Percentiles rank a stretch among this genome's conserved stretches.
Evolutionary conservation across 1,140 invertebrate species (phyloP).

Genomic region (Macrotrachela quadricornifera): DNA sequence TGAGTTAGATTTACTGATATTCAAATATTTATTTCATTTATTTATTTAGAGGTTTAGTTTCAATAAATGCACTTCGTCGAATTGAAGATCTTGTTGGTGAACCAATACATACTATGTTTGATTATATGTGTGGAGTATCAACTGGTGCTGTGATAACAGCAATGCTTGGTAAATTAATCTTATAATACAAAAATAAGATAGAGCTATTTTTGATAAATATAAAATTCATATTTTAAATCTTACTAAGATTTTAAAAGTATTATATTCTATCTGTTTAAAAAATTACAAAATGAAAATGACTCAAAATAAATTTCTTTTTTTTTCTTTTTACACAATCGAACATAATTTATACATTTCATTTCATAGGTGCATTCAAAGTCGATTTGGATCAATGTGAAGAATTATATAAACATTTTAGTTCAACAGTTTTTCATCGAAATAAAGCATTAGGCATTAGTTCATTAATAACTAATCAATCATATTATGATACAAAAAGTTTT

Average conservation of each 20-base stretch:
- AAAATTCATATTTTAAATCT: too few relatives aligned
- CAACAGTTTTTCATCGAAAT: slow-evolving; percentile 48
- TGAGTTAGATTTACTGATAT: too few relatives aligned
- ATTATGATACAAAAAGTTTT: slow-evolving; percentile 68
- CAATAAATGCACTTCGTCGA: slow-evolving; percentile 12
- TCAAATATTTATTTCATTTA: too few relatives aligned
- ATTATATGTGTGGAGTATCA: slow-evolving; percentile 72
- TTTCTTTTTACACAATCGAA: neutral
- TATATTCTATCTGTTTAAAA: too few relatives aligned
- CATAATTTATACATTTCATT: slow-evolving; percentile 24
- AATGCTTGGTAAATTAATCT: slow-evolving; percentile 21
- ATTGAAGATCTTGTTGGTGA: slow-evolving; percentile 37
- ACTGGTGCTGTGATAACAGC: slow-evolving; percentile 42
- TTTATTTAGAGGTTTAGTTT: too few relatives aligned
- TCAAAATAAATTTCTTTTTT: too few relatives aligned
- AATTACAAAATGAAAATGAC: too few relatives aligned
- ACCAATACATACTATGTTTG: slow-evolving; percentile 43
- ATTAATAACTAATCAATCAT: slow-evolving; percentile 61
- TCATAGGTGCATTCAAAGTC: slow-evolving; percentile 40
- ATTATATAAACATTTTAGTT: slow-evolving; percentile 46
- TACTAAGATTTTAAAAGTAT: too few relatives aligned
- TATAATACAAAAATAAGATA: too few relatives aligned
- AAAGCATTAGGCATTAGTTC: slow-evolving; percentile 49
- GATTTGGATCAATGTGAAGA: slow-evolving; percentile 41
- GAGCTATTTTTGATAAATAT: neutral